Evolutionary conservation across 2,888 invertebrate species (phyloP), one percentile per base, ranked within the genome.

Genomic region (Lasioglossum vierecki): DNA sequence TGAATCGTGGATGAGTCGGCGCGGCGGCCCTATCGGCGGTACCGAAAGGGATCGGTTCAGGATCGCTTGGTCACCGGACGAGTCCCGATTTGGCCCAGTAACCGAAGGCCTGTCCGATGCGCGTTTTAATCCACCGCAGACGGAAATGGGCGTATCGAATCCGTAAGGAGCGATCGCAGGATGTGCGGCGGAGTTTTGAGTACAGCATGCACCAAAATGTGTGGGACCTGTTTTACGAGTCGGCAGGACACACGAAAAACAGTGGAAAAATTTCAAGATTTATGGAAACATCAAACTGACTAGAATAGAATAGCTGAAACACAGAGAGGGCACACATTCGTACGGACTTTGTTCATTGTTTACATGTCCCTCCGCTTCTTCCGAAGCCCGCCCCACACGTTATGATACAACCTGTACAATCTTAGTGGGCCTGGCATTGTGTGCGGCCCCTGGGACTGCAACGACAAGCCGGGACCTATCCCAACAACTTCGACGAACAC

Each of bases 141-240:
- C 66, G 84, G 82, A 87, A 88, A 83, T 82, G 82, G 89, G 84
- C 91, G 91, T 90, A 84, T 85, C 89, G 88, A 90, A 89, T 89
- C 73, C 44, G 70, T 57, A 41, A 80, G 75, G 80, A 84, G 85
- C 70, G 44, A 79, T 82, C 87, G 90, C 82, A 87, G 84, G 80
- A 83, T 85, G 85, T 86, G 83, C 89, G 91, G 87, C 80, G 76
- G 49, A 66, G 81, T 79, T 79, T 81, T 44, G 80, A 83, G 82
- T 82, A 77, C 53, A 53, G 53, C 22, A n/a, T 1, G 22, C 9
- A n/a, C 53, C 53, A 53, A 53, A 53, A 53, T 1, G 9, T 53
- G 22, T 53, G 22, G 9, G 22, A n/a, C 9, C 22, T 3, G 3
- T n/a, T 53, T n/a, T 8, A 1, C 9, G 9, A 22, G 53, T 9